Conservation (phyloP, 2,888 invertebrate genomes). For the Ernsta delagoae region DNA sequence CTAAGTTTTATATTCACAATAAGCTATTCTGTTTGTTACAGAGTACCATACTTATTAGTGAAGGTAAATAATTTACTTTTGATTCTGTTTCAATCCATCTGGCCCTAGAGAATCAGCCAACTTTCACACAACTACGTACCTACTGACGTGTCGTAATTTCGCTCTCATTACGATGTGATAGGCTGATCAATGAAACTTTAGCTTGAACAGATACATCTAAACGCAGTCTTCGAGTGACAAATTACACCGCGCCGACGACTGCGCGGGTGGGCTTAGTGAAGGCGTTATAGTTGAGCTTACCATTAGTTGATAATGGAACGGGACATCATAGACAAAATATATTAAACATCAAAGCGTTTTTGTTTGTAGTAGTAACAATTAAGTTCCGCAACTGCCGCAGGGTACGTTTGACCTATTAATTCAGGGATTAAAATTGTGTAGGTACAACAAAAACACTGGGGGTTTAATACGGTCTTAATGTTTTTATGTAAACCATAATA, state of each 20-base stretch:
- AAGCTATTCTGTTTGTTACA: neutral
- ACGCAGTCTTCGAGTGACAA: constrained; percentile 55
- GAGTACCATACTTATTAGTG: neutral
- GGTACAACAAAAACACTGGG: too few species aligned
- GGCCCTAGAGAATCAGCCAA: neutral
- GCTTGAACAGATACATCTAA: constrained; percentile 38
- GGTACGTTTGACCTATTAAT: too few species aligned
- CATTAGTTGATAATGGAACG: constrained; percentile 6
- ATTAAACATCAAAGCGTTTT: too few species aligned
- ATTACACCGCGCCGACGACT: constrained; percentile 50
- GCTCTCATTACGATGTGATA: constrained; percentile 32
- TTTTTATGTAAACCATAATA: too few species aligned
- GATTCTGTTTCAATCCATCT: neutral
- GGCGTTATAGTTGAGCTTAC: constrained; percentile 42
- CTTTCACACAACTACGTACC: constrained; percentile 19
- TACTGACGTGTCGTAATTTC: constrained; percentile 27
- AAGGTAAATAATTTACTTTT: neutral
- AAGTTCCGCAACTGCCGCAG: too few species aligned
- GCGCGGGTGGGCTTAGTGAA: constrained; percentile 67
- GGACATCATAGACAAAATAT: constrained; percentile 2
- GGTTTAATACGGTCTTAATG: too few species aligned
- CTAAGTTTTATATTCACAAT: too few species aligned
- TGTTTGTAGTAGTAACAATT: too few species aligned
- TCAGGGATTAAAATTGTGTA: too few species aligned
- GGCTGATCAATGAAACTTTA: constrained; percentile 38